Percentiles rank a stretch among this genome's conserved stretches.
Evolutionary conservation across 2,113 vertebrate species (phyloP).

Genomic region (Empidonax traillii): DNA sequence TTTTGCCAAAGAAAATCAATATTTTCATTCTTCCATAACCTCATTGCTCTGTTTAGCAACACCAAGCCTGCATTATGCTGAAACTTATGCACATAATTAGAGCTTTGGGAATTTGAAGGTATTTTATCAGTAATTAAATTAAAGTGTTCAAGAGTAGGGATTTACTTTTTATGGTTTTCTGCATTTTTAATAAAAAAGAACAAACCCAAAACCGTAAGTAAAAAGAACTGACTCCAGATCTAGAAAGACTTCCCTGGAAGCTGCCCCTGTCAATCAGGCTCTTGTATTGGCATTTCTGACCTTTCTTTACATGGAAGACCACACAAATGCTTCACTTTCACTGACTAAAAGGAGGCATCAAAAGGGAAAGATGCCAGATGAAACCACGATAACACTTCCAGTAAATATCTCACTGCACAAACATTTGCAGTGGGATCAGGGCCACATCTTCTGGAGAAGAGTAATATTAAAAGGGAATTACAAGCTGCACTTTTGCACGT

Average conservation of each 20-base stretch:
- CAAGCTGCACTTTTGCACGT: fast-evolving
- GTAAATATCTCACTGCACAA: neutral
- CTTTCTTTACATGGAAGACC: neutral
- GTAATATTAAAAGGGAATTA: neutral
- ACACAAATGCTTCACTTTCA: neutral
- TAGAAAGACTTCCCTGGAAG: neutral
- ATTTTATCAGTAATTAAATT: neutral
- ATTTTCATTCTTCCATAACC: constrained; percentile 39
- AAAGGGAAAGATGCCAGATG: neutral
- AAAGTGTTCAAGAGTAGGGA: neutral
- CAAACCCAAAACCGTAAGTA: neutral
- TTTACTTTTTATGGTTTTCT: neutral
- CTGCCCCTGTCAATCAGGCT: neutral
- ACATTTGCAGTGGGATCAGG: neutral
- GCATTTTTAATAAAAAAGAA: neutral
- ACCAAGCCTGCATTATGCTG: neutral
- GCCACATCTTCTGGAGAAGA: neutral
- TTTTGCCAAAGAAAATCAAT: constrained; percentile 36
- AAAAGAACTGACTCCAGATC: neutral
- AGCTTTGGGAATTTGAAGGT: constrained; percentile 18
- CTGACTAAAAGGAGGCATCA: neutral
- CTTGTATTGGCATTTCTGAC: neutral
- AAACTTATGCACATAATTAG: constrained; percentile 29
- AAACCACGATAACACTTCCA: neutral
- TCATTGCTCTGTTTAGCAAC: constrained; percentile 5